A percentile compares a stretch with the other conserved stretches of the same genome.
Evolutionary conservation across 2,113 vertebrate genomes (phyloP).

Genomic region (Falco punctatus): DNA sequence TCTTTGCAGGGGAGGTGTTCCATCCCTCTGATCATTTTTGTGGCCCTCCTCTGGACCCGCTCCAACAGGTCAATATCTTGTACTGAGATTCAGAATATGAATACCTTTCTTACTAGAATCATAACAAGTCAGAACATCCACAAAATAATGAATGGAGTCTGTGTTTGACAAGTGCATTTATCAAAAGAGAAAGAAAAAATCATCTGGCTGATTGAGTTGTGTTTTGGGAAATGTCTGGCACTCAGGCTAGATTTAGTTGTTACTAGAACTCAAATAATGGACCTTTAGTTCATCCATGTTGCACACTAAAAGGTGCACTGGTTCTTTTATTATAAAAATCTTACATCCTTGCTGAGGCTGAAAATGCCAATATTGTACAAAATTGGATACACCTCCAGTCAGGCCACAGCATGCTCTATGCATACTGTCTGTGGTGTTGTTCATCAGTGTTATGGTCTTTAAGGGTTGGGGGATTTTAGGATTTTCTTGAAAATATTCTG

Average conservation of each 20-base stretch:
- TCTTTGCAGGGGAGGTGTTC: background rate
- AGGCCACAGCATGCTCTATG: background rate
- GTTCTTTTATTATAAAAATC: background rate
- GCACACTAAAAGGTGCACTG: background rate
- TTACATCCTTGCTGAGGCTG: background rate
- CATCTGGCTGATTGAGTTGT: background rate
- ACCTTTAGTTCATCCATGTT: background rate
- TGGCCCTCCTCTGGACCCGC: background rate
- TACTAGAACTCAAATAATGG: background rate
- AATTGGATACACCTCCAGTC: rapidly evolving
- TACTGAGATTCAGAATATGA: background rate
- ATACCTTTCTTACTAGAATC: background rate
- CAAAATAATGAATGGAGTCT: background rate
- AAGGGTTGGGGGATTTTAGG: background rate
- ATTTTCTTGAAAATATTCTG: background rate
- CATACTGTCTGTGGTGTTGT: rapidly evolving
- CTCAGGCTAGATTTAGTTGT: background rate
- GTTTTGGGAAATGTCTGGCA: background rate
- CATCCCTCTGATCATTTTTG: background rate
- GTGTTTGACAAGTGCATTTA: background rate
- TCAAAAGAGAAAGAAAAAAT: background rate
- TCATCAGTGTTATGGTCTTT: background rate
- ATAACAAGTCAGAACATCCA: background rate
- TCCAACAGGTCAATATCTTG: background rate
- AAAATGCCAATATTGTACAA: background rate